Evolutionary conservation across 2,797 vertebrate species (phyloP), one percentile per base, ranked within the genome.

Genomic region (Paguma larvata): DNA sequence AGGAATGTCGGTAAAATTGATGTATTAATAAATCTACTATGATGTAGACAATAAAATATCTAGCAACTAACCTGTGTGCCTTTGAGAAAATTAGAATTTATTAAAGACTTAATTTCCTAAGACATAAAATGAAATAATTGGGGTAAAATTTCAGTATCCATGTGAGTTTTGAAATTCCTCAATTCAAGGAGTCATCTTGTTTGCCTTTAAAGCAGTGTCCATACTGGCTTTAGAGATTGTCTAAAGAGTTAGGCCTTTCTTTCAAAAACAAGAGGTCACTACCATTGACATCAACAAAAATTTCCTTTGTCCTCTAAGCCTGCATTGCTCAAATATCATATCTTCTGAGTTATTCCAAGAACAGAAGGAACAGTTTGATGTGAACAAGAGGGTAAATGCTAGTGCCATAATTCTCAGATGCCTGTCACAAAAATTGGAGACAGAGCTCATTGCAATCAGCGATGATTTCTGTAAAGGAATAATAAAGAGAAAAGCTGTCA

Each of bases 401-500:
- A 77, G 78, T 94, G 88, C 87, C 87, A 75, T 94, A 97, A 97
- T 92, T 97, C 92, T 97, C 78, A 92, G 78, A 89, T 78, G 83
- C 68, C 82, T 98, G 90, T 98, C 95, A 96, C 53, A 93, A 93
- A 97, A 98, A 97, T 67, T 94, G 95, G 95, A 97, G 95, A 91
- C 77, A 84, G 51, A 95, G 67, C 51, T 97, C 84, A 89, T 91
- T 96, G 85, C 92, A 97, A 98, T 98, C 97, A 97, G 59, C 15
- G 90, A 75, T 91, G 95, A 96, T 96, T 97, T 97, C 88, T 91
- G n/a, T 73, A 92, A 96, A 98, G 75, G 65, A 97, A 97, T 93
- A 96, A 97, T 96, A 97, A 97, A 96, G 88, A 98, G 78, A 97
- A 97, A 95, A 91, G 53, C 88, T 97, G 95, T 97, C 96, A 97